Evolutionary conservation across 1,140 invertebrate genomes (phyloP).

Genomic region (Odontomachus brunneus): DNA sequence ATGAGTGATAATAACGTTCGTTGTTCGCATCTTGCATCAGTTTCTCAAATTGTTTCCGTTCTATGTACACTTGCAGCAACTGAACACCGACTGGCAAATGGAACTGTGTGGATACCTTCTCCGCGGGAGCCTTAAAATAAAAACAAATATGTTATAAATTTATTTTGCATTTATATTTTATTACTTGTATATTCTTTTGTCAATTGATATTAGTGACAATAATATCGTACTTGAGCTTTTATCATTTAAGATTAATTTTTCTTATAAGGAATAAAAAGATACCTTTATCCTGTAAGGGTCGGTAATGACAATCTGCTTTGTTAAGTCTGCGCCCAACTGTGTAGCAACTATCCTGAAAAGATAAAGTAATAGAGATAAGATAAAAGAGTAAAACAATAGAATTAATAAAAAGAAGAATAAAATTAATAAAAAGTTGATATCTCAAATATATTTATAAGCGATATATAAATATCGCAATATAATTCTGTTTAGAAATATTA

Average conservation of each 20-base stretch:
- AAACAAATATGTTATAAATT: background rate
- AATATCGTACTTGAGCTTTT: background rate
- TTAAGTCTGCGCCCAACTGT: slow-evolving; percentile 90
- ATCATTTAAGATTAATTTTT: slow-evolving; percentile 16
- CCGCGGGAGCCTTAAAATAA: slow-evolving; percentile 88
- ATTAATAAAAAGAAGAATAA: background rate
- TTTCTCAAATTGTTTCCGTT: slow-evolving; percentile 86
- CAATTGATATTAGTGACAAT: slow-evolving; percentile 21
- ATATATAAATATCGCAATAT: background rate
- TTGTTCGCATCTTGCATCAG: slow-evolving; percentile 78
- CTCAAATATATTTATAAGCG: slow-evolving; percentile 1
- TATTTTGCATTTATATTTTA: too few species aligned
- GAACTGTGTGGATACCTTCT: slow-evolving; percentile 88
- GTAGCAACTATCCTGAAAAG: slow-evolving; percentile 91
- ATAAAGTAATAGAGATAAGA: slow-evolving; percentile 49
- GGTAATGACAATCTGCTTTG: slow-evolving; percentile 91
- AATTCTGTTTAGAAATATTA: slow-evolving; percentile 27
- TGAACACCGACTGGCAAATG: slow-evolving; percentile 92
- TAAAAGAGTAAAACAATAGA: slow-evolving; percentile 8
- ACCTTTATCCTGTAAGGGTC: slow-evolving; percentile 93
- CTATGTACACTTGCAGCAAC: slow-evolving; percentile 91
- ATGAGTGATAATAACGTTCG: slow-evolving; percentile 77
- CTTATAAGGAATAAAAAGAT: slow-evolving; percentile 45
- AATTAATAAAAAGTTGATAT: background rate
- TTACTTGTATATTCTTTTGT: too few species aligned